Evolutionary conservation across 2,113 vertebrate species (phyloP), one percentile per base, ranked within the genome.

Genomic region (Propithecus coquereli): DNA sequence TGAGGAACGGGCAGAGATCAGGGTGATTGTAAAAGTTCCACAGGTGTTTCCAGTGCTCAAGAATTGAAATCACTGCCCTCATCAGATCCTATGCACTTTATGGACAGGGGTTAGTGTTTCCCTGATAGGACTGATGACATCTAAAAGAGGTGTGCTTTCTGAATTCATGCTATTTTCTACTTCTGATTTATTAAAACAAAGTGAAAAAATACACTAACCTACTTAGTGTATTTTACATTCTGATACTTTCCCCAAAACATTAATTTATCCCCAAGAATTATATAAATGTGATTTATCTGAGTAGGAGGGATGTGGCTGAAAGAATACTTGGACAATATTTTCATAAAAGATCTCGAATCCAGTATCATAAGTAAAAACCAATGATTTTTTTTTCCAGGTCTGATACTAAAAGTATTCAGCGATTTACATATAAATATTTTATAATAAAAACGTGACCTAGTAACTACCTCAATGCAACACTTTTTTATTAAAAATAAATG

Each of bases 371-470:
- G 45, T 86, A 95, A 89, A 73, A 92, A 84, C 86, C 14, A 5
- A 89, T 88, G 22, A 92, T 71, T 12, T 66, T 73, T 86, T 74
- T 92, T 95, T 71, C 45, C 59, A 91, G 84, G 74, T 95, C 92
- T 95, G 37, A 73, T 32, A 63, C 40, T 87, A 70, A 94, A 92
- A 83, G 22, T 68, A 14, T 34, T 85, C 80, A 89, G 16, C 68
- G 40, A 93, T 90, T 96, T 94, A 74, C 80, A 70, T 81, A 76
- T 32, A 79, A 87, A 87, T 14, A 84, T 81, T 94, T 71, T 65
- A 71, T 16, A 89, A 73, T 30, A 94, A 92, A 43, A 95, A 91
- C 34, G 27, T 79, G 47, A 97, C 66, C 87, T 87, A 92, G n/a
- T 76, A 76, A 83, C 76, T 90, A 77, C 76, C 12, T 63, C 54